These are phyloP conservation scores for Rhopalosiphum maidis DNA, from an alignment of 1,140 invertebrate species.

Conservation along the genomic window DNA sequence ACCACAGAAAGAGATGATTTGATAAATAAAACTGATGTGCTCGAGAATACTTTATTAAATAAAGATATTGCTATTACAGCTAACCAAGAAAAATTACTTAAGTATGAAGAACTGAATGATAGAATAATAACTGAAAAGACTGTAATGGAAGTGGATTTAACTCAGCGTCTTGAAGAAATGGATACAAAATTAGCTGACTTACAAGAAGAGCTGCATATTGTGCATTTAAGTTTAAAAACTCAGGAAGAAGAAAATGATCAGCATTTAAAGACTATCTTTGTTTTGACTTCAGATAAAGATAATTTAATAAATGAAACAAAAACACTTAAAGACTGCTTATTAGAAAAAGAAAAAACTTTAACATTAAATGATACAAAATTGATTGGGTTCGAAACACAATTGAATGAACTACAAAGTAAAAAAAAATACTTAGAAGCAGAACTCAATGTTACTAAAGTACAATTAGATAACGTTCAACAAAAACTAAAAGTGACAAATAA, in stretches of 20 bases:
- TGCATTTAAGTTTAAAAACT: background rate
- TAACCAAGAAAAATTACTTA: conserved; percentile 9
- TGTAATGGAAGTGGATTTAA: conserved; percentile 1
- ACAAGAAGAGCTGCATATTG: background rate
- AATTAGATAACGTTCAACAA: background rate
- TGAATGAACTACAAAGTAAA: background rate
- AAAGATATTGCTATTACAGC: background rate
- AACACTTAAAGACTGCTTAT: conserved; percentile 9
- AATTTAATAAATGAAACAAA: conserved; percentile 36
- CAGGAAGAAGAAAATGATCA: background rate
- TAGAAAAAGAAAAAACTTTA: conserved; percentile 22
- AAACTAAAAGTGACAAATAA: background rate
- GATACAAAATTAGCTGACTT: background rate
- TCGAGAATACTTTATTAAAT: background rate
- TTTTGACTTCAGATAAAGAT: conserved; percentile 26
- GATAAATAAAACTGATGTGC: background rate
- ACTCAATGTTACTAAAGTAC: background rate
- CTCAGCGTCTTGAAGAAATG: background rate
- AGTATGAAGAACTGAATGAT: conserved; percentile 29
- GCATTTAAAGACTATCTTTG: background rate
- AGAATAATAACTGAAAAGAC: background rate
- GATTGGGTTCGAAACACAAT: background rate
- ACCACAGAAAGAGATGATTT: conserved; percentile 36
- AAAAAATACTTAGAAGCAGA: background rate
- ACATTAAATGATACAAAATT: background rate